Conservation (phyloP, 2,797 vertebrate genomes). For the Pantherophis vulpinus region DNA sequence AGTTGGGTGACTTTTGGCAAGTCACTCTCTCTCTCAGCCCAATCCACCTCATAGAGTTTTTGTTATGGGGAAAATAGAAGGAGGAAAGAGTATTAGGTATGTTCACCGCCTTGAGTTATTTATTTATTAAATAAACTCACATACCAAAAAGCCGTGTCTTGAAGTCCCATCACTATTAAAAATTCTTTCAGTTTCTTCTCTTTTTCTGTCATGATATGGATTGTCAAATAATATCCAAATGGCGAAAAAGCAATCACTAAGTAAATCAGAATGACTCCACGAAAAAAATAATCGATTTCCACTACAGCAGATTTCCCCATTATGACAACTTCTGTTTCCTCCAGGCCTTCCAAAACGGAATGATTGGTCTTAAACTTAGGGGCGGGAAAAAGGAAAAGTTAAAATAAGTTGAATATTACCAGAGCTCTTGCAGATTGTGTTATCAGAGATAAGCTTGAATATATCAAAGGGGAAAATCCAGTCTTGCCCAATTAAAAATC, state of each 20-base stretch:
- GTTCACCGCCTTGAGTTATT: background rate
- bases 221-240: constrained; percentile 92
- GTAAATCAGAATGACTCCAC: constrained; percentile 92
- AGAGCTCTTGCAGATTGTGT: background rate
- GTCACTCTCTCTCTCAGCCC: background rate
- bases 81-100: background rate
- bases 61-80: background rate
- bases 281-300: constrained; percentile 89
- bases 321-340: constrained; percentile 76
- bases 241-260: constrained; percentile 93
- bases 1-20: background rate
- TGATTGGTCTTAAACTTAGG: constrained; percentile 87
- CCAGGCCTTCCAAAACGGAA: constrained; percentile 80
- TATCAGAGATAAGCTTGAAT: background rate
- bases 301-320: constrained; percentile 89
- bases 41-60: background rate
- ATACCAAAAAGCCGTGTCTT: constrained; percentile 93
- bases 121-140: constrained; percentile 11
- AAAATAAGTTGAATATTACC: background rate
- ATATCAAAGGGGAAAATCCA: background rate
- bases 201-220: constrained; percentile 94
- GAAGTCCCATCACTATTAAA: constrained; percentile 93
- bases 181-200: constrained; percentile 93
- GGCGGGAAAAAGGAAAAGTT: constrained; percentile 11
- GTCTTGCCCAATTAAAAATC: background rate